phyloP scores from a whole-genome alignment of 2,888 invertebrate genomes.

The Leucoptera coffeella region DNA sequence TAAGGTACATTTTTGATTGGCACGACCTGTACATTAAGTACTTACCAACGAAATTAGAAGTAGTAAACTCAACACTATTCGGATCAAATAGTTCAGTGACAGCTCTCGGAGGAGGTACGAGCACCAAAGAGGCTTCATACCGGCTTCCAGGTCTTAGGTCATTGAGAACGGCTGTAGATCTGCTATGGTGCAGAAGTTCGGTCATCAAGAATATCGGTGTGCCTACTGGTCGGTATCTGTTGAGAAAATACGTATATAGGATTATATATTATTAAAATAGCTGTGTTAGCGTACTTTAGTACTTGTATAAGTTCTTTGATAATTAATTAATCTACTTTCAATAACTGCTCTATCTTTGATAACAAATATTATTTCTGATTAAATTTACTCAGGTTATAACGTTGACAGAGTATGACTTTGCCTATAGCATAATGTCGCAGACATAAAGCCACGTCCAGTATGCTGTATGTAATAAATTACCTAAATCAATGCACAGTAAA shows the following conservation, averaged over 20 bases:
- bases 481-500: too few relatives aligned
- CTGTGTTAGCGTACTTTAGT: too few relatives aligned
- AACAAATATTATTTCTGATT: too few relatives aligned
- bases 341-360: too few relatives aligned
- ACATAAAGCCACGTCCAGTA: background rate
- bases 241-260: conserved; percentile 3
- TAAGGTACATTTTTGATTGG: too few relatives aligned
- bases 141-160: conserved; percentile 70
- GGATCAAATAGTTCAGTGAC: conserved; percentile 72
- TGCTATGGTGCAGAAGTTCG: conserved; percentile 75
- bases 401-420: background rate
- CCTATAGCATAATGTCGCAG: background rate
- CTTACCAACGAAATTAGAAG: conserved; percentile 62
- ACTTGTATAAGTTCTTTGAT: too few relatives aligned
- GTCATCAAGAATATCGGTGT: conserved; percentile 81
- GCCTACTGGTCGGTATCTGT: conserved; percentile 72
- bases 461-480: too few relatives aligned
- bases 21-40: conserved; percentile 4
- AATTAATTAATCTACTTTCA: too few relatives aligned
- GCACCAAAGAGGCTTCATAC: conserved; percentile 78
- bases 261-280: background rate
- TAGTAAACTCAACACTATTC: conserved; percentile 62
- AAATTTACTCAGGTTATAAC: background rate
- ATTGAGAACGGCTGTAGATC: conserved; percentile 70
- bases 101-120: conserved; percentile 77